Evolutionary conservation across 2,888 invertebrate genomes (phyloP).

Genomic region (Chaitophorus viminalis): DNA sequence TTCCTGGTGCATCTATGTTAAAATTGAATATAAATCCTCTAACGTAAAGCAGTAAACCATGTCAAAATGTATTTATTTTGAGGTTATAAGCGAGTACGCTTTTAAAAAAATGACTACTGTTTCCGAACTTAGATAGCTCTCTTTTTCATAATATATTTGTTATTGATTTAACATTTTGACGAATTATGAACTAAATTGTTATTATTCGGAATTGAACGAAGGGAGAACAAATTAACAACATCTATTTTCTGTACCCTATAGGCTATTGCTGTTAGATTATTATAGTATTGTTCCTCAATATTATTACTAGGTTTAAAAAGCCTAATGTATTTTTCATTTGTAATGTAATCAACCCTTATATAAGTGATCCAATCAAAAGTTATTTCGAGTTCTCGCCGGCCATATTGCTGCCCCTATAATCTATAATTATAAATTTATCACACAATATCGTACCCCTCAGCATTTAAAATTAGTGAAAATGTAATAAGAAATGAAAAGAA

Average conservation of each 20-base stretch:
- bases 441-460: too few relatives aligned
- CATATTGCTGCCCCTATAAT: neutral
- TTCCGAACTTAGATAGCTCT: too few relatives aligned
- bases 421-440: neutral
- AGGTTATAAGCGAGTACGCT: too few relatives aligned
- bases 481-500: too few relatives aligned
- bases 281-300: neutral
- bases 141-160: neutral
- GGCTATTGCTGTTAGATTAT: neutral
- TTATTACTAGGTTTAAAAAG: neutral
- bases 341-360: constrained; percentile 7
- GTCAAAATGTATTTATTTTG: too few relatives aligned
- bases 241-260: neutral
- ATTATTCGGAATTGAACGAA: neutral
- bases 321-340: constrained; percentile 4
- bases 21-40: too few relatives aligned
- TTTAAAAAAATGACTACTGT: too few relatives aligned
- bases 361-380: neutral
- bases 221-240: neutral
- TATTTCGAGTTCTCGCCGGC: neutral
- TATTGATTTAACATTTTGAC: neutral
- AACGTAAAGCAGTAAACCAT: too few relatives aligned
- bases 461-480: too few relatives aligned
- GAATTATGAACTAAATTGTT: neutral
- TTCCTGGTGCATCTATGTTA: too few relatives aligned